Percentiles rank a stretch among this genome's conserved stretches.
Conservation (phyloP, 1,140 invertebrate species). For the Eupristina koningsbergeri region DNA sequence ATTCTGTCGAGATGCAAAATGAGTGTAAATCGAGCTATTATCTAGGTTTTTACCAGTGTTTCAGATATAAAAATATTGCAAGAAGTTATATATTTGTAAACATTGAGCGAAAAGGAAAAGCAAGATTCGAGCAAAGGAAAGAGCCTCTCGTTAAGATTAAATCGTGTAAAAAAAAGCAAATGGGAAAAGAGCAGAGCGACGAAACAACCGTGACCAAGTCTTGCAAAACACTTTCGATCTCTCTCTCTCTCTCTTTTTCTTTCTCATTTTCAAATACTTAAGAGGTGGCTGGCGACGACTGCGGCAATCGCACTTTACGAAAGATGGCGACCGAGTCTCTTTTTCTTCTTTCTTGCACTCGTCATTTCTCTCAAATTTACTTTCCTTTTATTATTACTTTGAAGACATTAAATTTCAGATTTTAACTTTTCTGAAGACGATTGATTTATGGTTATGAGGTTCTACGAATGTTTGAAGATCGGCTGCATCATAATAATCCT, state of each 20-base stretch:
- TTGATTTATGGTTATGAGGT: conserved; percentile 34
- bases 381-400: not conserved
- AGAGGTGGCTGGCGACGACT: not conserved
- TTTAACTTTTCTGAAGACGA: conserved; percentile 24
- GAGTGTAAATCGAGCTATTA: not conserved
- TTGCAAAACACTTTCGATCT: conserved; percentile 5
- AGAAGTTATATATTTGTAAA: conserved; percentile 12
- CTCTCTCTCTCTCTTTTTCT: not conserved
- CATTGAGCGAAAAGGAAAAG: conserved; percentile 9
- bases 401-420: conserved; percentile 7
- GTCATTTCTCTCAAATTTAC: not conserved
- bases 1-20: no score
- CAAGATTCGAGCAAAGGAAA: no score
- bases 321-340: conserved; percentile 32
- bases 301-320: conserved; percentile 45
- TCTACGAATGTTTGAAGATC: not conserved
- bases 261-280: conserved; percentile 33
- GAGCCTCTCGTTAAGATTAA: conserved; percentile 35
- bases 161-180: conserved; percentile 27
- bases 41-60: not conserved
- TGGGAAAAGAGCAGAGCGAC: conserved; percentile 7
- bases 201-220: conserved; percentile 44
- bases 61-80: not conserved
- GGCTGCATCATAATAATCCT: conserved; percentile 8
- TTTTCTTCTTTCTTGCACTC: conserved; percentile 7